Evolutionary conservation across 2,113 vertebrate genomes (phyloP).

Genomic region (Cygnus atratus): DNA sequence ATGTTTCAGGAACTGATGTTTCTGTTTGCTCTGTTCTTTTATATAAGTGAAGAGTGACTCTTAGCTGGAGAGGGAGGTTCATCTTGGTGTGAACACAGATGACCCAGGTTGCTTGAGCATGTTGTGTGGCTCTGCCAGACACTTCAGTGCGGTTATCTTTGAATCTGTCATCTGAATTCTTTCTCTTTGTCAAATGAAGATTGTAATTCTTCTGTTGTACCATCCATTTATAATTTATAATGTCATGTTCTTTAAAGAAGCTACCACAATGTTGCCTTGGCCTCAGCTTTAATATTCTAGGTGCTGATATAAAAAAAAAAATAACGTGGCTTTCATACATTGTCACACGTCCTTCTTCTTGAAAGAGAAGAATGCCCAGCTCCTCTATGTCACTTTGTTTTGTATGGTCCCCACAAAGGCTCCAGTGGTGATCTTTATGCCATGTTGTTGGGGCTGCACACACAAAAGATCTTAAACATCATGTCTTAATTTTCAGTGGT

Average conservation of each 20-base stretch:
- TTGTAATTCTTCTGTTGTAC: background rate
- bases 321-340: background rate
- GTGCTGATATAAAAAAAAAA: background rate
- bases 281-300: background rate
- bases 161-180: background rate
- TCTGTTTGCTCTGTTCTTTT: background rate
- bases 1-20: background rate
- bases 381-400: background rate
- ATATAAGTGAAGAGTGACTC: background rate
- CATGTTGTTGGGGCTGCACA: background rate
- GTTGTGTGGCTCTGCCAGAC: fast-evolving
- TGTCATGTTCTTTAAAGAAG: background rate
- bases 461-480: background rate
- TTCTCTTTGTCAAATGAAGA: background rate
- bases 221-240: fast-evolving
- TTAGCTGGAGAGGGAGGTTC: fast-evolving
- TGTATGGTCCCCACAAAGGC: background rate
- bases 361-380: background rate
- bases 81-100: background rate
- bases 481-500: background rate
- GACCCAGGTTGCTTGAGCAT: background rate
- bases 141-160: background rate
- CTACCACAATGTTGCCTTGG: fast-evolving
- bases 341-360: background rate
- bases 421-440: no score